These are phyloP conservation scores for Istiophorus platypterus DNA, from an alignment of 2,113 vertebrate genomes.

Conservation along the genomic window DNA sequence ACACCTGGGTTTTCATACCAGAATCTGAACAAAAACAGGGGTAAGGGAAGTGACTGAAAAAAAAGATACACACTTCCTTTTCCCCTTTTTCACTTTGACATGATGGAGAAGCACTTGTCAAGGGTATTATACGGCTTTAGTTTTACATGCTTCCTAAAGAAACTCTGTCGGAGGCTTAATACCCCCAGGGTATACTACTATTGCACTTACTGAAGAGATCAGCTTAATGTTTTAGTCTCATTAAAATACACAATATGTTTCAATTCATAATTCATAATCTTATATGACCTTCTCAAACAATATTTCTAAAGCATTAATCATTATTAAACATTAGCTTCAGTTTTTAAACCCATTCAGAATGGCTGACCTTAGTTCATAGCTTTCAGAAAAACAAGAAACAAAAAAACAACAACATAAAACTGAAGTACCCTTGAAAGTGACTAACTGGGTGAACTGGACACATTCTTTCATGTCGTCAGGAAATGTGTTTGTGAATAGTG, in stretches of 20 bases:
- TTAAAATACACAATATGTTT: too few relatives aligned
- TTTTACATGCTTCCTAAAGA: neutral
- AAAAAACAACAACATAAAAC: neutral
- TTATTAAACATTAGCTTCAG: neutral
- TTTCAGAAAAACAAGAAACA: neutral
- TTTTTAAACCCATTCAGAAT: neutral
- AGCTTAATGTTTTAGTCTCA: neutral
- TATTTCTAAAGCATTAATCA: neutral
- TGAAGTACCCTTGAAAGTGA: too few relatives aligned
- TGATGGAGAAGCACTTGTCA: neutral
- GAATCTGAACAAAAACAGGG: constrained; percentile 84
- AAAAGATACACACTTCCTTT: neutral
- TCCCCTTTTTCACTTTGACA: neutral
- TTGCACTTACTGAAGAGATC: too few relatives aligned
- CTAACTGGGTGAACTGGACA: neutral
- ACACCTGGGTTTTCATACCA: constrained; percentile 98
- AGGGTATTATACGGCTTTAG: neutral
- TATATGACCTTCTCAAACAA: neutral
- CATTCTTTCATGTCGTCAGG: neutral
- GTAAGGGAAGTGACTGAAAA: neutral
- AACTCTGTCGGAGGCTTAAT: neutral
- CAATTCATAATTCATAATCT: too few relatives aligned
- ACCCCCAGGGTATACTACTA: neutral
- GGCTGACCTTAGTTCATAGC: neutral
- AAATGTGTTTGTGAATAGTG: neutral